These are phyloP conservation scores for Margarornis squamiger DNA, from an alignment of 2,797 vertebrate species.

Conservation along the genomic window DNA sequence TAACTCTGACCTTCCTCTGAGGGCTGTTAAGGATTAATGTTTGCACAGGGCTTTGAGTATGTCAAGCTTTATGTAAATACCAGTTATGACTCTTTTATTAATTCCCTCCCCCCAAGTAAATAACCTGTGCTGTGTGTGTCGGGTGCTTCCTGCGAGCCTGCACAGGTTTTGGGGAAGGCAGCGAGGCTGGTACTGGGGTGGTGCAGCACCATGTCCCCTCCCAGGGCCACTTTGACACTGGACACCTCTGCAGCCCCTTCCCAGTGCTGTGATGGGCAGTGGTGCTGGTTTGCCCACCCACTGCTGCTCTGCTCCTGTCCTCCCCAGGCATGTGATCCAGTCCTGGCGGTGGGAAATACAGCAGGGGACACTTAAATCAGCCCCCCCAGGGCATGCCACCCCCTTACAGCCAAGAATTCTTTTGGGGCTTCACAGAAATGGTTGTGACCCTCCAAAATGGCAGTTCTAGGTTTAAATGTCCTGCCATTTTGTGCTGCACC, in stretches of 20 bases:
- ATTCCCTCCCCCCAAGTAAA: not conserved
- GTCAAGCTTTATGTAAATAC: constrained; percentile 21
- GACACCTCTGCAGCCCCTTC: not conserved
- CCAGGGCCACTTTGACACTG: fast-evolving
- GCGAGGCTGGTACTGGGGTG: fast-evolving
- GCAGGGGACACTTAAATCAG: fast-evolving
- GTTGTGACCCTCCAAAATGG: not conserved
- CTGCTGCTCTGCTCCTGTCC: not conserved
- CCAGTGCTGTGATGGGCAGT: not conserved
- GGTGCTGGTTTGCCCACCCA: not conserved
- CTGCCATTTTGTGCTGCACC: fast-evolving
- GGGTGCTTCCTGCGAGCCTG: fast-evolving
- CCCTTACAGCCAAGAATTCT: not conserved
- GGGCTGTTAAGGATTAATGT: constrained; percentile 15
- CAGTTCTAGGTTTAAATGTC: not conserved
- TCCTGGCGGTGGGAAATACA: not conserved
- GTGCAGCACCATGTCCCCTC: fast-evolving
- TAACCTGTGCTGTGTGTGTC: fast-evolving
- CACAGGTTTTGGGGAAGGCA: fast-evolving
- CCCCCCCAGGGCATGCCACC: not conserved
- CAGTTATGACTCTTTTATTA: not conserved
- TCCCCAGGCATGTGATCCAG: not conserved
- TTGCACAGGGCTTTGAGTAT: constrained; percentile 23
- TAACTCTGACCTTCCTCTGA: not conserved
- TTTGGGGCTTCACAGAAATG: fast-evolving